These are phyloP conservation scores for Scaptomyza graminum DNA, from an alignment of 1,140 invertebrate species.

Conservation along the genomic window DNA sequence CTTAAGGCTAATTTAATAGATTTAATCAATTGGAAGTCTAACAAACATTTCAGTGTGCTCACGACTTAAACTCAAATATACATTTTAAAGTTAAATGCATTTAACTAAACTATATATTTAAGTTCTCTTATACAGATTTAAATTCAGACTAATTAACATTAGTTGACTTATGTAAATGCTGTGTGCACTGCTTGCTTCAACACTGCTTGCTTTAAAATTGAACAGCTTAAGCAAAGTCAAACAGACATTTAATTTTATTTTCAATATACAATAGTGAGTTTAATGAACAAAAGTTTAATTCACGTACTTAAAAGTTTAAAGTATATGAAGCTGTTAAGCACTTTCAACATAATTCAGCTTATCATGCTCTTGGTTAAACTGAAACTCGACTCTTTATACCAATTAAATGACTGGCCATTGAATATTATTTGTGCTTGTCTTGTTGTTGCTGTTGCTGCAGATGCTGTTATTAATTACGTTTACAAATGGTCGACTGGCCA, in stretches of 20 bases:
- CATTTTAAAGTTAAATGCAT: too few species aligned
- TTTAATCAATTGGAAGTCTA: background rate
- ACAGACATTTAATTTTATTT: background rate
- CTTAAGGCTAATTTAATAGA: slow-evolving; percentile 39
- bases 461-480: slow-evolving; percentile 66
- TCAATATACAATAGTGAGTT: background rate
- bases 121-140: too few species aligned
- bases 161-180: background rate
- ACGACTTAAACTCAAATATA: too few species aligned
- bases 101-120: too few species aligned
- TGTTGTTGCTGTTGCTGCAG: slow-evolving; percentile 4
- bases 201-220: too few species aligned
- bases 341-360: background rate
- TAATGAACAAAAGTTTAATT: background rate
- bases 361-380: slow-evolving; percentile 1
- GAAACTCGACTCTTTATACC: background rate
- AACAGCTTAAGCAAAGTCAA: too few species aligned
- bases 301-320: background rate
- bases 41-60: too few species aligned
- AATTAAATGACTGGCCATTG: slow-evolving; percentile 20
- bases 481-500: slow-evolving; percentile 50
- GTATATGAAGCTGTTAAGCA: background rate
- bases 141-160: background rate
- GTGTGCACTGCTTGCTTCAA: background rate
- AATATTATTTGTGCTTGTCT: background rate